These are phyloP conservation scores for Eumeta japonica DNA, from an alignment of 1,140 invertebrate genomes.

Conservation along the genomic window DNA sequence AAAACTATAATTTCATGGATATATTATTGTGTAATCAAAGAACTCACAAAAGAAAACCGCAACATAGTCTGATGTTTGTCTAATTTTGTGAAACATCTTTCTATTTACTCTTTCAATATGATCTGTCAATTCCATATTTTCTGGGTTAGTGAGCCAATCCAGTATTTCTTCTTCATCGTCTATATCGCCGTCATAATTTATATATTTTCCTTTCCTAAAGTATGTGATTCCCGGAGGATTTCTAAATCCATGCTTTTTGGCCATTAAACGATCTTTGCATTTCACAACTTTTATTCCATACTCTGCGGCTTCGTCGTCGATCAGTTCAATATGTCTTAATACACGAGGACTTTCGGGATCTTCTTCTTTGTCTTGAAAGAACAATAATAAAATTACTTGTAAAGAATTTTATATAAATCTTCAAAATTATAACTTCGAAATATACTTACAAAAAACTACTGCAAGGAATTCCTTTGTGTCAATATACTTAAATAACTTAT, in stretches of 20 bases:
- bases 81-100: constrained; percentile 91
- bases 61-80: constrained; percentile 88
- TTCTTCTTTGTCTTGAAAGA: constrained; percentile 74
- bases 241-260: constrained; percentile 89
- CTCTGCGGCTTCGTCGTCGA: constrained; percentile 87
- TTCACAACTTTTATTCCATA: constrained; percentile 92
- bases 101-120: constrained; percentile 90
- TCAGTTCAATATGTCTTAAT: constrained; percentile 81
- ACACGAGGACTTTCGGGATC: constrained; percentile 76
- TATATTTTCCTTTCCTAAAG: constrained; percentile 85
- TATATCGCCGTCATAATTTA: constrained; percentile 90
- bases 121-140: constrained; percentile 92
- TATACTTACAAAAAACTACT: constrained; percentile 86
- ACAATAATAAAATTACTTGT: not conserved
- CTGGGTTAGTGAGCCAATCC: constrained; percentile 90
- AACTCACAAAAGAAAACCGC: constrained; percentile 93
- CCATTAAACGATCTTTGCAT: constrained; percentile 86
- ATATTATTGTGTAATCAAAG: no score
- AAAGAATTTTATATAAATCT: constrained; percentile 3
- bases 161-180: constrained; percentile 92
- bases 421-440: not conserved
- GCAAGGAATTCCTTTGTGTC: constrained; percentile 90
- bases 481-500: constrained; percentile 81
- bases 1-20: no score
- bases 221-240: constrained; percentile 88